Conservation (phyloP, 2,113 vertebrate genomes). For the Zosterops japonicus region DNA sequence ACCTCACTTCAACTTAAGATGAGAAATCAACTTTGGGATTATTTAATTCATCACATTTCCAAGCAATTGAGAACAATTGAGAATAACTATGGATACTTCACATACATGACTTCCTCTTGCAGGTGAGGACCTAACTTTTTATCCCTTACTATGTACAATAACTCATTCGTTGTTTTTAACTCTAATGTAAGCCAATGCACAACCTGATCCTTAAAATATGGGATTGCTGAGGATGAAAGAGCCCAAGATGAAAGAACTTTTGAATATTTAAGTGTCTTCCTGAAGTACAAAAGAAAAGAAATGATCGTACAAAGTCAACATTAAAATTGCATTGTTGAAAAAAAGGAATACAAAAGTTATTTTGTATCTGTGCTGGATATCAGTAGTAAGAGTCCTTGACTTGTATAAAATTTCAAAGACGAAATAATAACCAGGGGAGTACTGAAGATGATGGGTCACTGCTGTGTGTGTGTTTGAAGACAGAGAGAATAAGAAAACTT, state of each 20-base stretch:
- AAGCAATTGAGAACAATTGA: not conserved
- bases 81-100: not conserved
- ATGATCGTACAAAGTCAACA: not conserved
- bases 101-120: not conserved
- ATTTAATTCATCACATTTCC: not conserved
- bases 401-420: accelerated
- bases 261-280: not conserved
- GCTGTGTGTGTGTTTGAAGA: not conserved
- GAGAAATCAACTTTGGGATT: not conserved
- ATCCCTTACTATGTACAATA: not conserved
- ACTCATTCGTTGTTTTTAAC: accelerated
- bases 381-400: not conserved
- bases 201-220: not conserved
- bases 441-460: not conserved
- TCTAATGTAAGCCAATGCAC: not conserved
- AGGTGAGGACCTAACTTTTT: not conserved
- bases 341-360: not conserved
- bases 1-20: not conserved
- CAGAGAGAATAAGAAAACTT: not conserved
- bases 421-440: not conserved
- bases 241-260: not conserved
- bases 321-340: not conserved
- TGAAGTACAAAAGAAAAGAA: not conserved
- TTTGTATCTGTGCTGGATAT: not conserved
- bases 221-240: not conserved